phyloP scores from a whole-genome alignment of 2,888 invertebrate genomes.

The Eumerus sabulonum region DNA sequence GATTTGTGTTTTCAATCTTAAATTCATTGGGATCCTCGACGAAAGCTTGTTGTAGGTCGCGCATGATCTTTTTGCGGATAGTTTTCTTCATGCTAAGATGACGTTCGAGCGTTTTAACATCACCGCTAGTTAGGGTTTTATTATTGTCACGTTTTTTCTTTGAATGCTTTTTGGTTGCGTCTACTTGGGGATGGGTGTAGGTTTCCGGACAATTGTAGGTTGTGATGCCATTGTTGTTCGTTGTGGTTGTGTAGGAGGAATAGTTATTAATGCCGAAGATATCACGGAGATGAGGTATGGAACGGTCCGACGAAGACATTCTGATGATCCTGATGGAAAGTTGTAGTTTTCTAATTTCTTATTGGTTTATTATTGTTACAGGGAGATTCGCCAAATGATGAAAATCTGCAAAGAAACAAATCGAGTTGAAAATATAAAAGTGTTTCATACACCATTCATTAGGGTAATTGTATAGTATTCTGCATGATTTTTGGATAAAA shows the following conservation, averaged over 20 bases:
- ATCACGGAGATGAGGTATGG: conserved; percentile 88
- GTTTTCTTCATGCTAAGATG: conserved; percentile 93
- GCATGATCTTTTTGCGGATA: conserved; percentile 91
- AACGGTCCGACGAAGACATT: conserved; percentile 85
- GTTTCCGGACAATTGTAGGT: conserved; percentile 75
- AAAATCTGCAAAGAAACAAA: conserved; percentile 27
- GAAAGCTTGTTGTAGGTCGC: conserved; percentile 88
- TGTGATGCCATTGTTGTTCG: conserved; percentile 71
- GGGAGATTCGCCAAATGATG: conserved; percentile 19
- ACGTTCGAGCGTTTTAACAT: conserved; percentile 87
- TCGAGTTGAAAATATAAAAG: too few relatives aligned
- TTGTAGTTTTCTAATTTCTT: not conserved
- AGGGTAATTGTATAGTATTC: too few relatives aligned
- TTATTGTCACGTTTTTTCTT: conserved; percentile 84
- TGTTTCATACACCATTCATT: too few relatives aligned
- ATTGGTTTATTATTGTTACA: not conserved
- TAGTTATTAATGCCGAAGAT: conserved; percentile 82
- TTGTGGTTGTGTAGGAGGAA: conserved; percentile 56
- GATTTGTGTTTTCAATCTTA: conserved; percentile 84
- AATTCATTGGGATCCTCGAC: conserved; percentile 87
- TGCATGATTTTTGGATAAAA: too few relatives aligned
- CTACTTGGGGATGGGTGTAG: conserved; percentile 78
- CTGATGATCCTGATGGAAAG: not conserved
- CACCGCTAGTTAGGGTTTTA: conserved; percentile 83
- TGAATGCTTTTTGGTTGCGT: conserved; percentile 75